Evolutionary conservation across 2,888 invertebrate genomes (phyloP).

Genomic region (Morpho achilles): DNA sequence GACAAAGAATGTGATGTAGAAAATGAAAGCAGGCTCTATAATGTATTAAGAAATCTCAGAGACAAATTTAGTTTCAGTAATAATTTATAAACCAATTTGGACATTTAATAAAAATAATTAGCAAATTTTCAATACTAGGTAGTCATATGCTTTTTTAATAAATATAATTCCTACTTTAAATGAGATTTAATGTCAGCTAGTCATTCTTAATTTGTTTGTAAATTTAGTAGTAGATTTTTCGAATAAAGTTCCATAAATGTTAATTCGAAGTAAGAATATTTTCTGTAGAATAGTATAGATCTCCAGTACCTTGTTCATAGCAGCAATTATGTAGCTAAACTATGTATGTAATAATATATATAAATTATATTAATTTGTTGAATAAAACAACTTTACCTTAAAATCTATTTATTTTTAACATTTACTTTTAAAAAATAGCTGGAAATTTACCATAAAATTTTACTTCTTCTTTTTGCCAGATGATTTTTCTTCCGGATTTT

Average conservation of each 20-base stretch:
- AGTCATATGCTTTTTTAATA: too few species aligned
- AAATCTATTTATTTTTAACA: conserved; percentile 27
- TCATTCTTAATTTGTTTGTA: too few species aligned
- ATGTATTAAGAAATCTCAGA: conserved; percentile 51
- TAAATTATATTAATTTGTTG: neutral
- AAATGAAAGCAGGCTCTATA: conserved; percentile 58
- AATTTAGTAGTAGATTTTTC: too few species aligned
- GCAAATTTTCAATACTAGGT: too few species aligned
- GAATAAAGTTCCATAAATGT: too few species aligned
- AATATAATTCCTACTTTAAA: too few species aligned
- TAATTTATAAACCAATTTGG: conserved; percentile 19
- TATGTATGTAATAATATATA: neutral
- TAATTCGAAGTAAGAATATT: too few species aligned
- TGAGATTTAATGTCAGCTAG: too few species aligned
- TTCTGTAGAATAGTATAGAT: too few species aligned
- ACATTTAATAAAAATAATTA: too few species aligned
- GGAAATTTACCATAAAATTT: conserved; percentile 14
- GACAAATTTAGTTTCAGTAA: conserved; percentile 57
- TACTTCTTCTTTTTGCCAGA: conserved; percentile 76
- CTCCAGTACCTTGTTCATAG: too few species aligned
- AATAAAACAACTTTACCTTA: conserved; percentile 29
- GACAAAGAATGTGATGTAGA: conserved; percentile 49
- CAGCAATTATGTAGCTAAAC: too few species aligned
- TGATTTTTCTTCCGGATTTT: conserved; percentile 60
- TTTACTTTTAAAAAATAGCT: neutral